phyloP scores from a whole-genome alignment of 1,140 invertebrate genomes.

The Caenorhabditis inopinata region DNA sequence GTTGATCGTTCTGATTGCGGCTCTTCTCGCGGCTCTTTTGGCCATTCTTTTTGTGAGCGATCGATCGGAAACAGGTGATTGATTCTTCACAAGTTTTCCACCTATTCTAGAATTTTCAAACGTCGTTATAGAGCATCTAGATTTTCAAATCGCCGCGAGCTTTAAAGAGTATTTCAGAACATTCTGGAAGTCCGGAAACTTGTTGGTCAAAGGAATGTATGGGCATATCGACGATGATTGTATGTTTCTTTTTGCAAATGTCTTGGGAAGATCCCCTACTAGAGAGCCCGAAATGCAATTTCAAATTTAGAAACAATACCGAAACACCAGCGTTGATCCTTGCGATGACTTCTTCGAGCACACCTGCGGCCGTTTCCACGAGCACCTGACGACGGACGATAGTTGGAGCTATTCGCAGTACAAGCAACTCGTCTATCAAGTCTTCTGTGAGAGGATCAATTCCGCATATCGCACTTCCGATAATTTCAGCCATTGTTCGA shows the following conservation, averaged over 20 bases:
- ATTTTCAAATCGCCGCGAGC: too few relatives aligned
- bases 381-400: neutral
- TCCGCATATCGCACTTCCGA: neutral
- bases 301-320: neutral
- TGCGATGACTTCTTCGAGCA: constrained; percentile 7
- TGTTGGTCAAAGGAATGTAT: neutral
- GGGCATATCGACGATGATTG: neutral
- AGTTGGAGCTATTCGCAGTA: neutral
- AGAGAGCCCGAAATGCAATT: too few relatives aligned
- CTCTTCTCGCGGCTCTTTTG: neutral
- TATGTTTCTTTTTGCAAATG: neutral
- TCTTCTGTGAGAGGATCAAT: neutral
- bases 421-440: neutral
- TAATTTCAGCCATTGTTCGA: neutral
- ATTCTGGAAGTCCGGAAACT: neutral
- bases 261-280: too few relatives aligned
- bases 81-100: too few relatives aligned
- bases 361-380: neutral
- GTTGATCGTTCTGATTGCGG: neutral
- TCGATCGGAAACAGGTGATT: too few relatives aligned
- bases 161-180: neutral
- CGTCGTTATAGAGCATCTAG: neutral
- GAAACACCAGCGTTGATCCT: neutral
- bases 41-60: too few relatives aligned
- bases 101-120: neutral